These are phyloP conservation scores for Cotesia vestalis DNA, from an alignment of 1,140 invertebrate genomes.

Conservation along the genomic window DNA sequence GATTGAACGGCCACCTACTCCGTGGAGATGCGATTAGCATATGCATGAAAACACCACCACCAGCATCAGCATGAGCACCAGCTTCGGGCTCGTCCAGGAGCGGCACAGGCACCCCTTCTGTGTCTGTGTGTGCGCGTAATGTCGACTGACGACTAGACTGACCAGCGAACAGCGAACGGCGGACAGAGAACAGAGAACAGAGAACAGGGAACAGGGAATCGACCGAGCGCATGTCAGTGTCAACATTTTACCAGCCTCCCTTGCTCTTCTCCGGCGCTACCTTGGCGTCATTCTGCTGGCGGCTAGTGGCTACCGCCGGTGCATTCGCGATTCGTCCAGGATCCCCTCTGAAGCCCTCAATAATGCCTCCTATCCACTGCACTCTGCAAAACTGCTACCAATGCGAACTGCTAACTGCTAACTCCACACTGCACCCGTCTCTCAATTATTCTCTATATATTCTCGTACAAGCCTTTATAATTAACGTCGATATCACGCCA, in stretches of 20 bases:
- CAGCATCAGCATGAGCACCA: too few species aligned
- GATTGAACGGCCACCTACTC: conserved; percentile 21
- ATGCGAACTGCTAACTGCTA: too few species aligned
- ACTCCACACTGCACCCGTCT: not conserved
- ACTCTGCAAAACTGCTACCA: not conserved
- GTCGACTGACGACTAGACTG: conserved; percentile 23
- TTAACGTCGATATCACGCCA: conserved; percentile 34
- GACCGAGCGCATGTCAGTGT: conserved; percentile 41
- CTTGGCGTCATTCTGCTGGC: conserved; percentile 12
- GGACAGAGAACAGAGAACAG: too few species aligned
- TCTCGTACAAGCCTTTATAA: conserved; percentile 12
- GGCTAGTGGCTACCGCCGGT: not conserved
- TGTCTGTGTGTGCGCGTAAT: conserved; percentile 23
- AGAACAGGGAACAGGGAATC: conserved; percentile 18
- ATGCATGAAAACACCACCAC: conserved; percentile 54
- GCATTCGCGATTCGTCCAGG: not conserved
- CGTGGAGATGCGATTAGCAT: conserved; percentile 57
- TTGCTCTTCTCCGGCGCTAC: not conserved
- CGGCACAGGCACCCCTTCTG: conserved; percentile 2
- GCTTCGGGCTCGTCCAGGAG: too few species aligned
- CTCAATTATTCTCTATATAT: conserved; percentile 20
- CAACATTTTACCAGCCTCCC: conserved; percentile 21
- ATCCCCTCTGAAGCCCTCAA: conserved; percentile 17
- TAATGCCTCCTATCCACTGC: not conserved
- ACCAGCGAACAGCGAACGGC: conserved; percentile 19